Conservation (phyloP, 2,797 vertebrate species). For the Sebastes trivittatus region DNA sequence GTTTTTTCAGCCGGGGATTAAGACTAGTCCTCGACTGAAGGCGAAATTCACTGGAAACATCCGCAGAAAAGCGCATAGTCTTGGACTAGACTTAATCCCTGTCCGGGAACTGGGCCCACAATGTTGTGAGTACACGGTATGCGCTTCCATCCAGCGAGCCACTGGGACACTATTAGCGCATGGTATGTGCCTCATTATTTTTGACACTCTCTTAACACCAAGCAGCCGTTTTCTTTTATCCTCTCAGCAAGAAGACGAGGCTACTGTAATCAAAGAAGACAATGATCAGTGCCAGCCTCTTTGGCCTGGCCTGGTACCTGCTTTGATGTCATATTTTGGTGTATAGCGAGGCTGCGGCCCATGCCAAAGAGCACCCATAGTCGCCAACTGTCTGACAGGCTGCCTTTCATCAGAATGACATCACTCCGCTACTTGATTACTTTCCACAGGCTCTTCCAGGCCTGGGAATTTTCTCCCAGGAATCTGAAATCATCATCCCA, state of each 20-base stretch:
- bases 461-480: slow-evolving; percentile 70
- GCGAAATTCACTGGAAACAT: not conserved
- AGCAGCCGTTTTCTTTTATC: slow-evolving; percentile 72
- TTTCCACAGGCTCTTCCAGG: slow-evolving; percentile 79
- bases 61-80: not conserved
- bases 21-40: not conserved
- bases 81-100: slow-evolving; percentile 25
- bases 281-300: slow-evolving; percentile 75
- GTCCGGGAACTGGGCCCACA: slow-evolving; percentile 21
- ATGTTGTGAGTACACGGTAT: slow-evolving; percentile 38
- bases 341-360: slow-evolving; percentile 57
- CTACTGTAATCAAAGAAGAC: slow-evolving; percentile 78
- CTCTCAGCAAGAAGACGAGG: slow-evolving; percentile 58
- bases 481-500: slow-evolving; percentile 72
- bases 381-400: slow-evolving; percentile 79
- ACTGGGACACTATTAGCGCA: slow-evolving; percentile 43
- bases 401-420: slow-evolving; percentile 82
- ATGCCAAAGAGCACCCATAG: slow-evolving; percentile 71
- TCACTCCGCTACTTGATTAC: slow-evolving; percentile 82
- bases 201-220: slow-evolving; percentile 70
- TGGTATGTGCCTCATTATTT: slow-evolving; percentile 64
- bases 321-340: slow-evolving; percentile 80
- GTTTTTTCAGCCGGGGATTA: slow-evolving; percentile 3
- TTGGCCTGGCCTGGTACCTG: slow-evolving; percentile 68
- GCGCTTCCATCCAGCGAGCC: slow-evolving; percentile 32